Percentiles rank a stretch among this genome's conserved stretches.
These are phyloP conservation scores for Cyphomyrus plagiostoma DNA, from an alignment of 2,113 vertebrate species.

Conservation along the genomic window DNA sequence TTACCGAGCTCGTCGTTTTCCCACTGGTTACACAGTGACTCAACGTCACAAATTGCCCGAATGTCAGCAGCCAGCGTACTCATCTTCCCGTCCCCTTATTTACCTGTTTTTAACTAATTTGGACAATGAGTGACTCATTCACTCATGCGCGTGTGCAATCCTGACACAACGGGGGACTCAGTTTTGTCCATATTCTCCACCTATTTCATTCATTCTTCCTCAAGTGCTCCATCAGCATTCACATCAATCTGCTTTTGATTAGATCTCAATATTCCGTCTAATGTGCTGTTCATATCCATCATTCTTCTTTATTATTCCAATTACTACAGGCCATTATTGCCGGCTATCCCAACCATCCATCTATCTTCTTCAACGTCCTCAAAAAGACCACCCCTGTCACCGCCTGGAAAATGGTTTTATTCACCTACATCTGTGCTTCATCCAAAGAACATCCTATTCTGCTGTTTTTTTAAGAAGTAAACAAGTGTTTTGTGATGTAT, in stretches of 20 bases:
- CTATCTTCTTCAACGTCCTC: conserved; percentile 21
- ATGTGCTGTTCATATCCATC: conserved; percentile 46
- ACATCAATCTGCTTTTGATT: conserved; percentile 38
- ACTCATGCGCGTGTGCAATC: neutral
- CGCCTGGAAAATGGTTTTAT: conserved; percentile 30
- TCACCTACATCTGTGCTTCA: conserved; percentile 34
- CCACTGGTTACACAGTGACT: neutral
- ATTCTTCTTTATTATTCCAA: conserved; percentile 45
- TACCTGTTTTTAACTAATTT: neutral
- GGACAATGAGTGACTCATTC: neutral
- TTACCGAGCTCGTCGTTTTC: neutral
- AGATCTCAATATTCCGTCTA: conserved; percentile 34
- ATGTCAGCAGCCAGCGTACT: neutral
- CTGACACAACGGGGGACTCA: neutral
- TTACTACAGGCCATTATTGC: conserved; percentile 28
- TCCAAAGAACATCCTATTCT: neutral
- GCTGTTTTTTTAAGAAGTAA: neutral
- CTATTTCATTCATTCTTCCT: neutral
- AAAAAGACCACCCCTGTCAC: conserved; percentile 25
- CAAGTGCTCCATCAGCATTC: conserved; percentile 19
- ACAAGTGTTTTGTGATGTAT: neutral
- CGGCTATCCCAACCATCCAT: conserved; percentile 15
- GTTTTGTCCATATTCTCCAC: neutral
- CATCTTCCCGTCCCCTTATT: neutral
- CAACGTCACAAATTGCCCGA: neutral